Evolutionary conservation across 2,888 invertebrate genomes (phyloP).

Genomic region (Willowsia nigromaculata): DNA sequence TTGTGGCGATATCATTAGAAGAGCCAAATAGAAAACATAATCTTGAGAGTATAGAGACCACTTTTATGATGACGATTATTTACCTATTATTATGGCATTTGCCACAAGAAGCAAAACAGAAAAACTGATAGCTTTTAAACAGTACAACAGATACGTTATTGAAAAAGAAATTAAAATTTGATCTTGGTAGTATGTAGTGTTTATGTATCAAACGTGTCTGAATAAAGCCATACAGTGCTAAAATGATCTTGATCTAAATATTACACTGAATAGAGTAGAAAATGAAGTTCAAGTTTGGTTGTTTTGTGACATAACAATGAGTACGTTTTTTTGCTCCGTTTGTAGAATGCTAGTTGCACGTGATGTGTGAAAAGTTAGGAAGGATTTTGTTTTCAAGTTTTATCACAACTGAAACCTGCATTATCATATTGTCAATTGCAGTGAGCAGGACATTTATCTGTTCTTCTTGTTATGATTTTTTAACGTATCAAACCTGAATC

Average conservation of each 20-base stretch:
- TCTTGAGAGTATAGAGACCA: background rate
- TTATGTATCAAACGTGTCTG: no score
- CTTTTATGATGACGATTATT: background rate
- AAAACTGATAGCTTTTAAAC: background rate
- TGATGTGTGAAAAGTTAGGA: constrained; percentile 48
- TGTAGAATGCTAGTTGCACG: constrained; percentile 5
- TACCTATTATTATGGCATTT: background rate
- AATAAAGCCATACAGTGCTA: background rate
- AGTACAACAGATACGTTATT: no score
- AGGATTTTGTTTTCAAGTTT: constrained; percentile 19
- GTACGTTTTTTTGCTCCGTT: background rate
- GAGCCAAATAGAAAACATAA: background rate
- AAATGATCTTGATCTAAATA: background rate
- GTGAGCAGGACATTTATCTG: background rate
- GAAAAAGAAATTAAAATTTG: background rate
- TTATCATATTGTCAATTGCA: background rate
- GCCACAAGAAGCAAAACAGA: background rate
- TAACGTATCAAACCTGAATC: no score
- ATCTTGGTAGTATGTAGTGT: background rate
- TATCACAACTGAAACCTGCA: no score
- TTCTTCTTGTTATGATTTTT: no score
- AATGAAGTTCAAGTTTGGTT: constrained; percentile 40
- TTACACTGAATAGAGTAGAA: background rate
- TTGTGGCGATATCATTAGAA: background rate
- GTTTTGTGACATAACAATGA: constrained; percentile 42